phyloP scores from a whole-genome alignment of 2,113 vertebrate species.

The Cnemophilus loriae region DNA sequence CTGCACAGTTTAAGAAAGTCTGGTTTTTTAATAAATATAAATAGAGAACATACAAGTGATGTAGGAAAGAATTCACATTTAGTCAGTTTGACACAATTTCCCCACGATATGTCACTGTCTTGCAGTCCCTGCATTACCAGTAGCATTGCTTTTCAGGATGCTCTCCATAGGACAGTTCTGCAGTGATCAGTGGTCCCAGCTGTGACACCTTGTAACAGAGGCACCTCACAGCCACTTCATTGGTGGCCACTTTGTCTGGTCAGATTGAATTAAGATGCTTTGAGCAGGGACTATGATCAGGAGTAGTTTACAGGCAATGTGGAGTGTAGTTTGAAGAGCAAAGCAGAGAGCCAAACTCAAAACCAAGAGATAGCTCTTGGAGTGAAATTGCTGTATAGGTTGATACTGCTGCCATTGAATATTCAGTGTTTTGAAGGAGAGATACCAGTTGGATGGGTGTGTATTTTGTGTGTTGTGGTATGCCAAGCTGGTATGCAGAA shows the following conservation, averaged over 20 bases:
- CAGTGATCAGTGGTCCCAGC: not conserved
- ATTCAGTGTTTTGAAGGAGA: not conserved
- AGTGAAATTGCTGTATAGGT: not conserved
- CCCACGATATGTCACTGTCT: not conserved
- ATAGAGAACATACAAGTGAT: not conserved
- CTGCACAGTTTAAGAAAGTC: not conserved
- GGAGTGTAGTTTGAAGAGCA: not conserved
- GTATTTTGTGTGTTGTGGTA: not conserved
- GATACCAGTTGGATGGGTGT: not conserved
- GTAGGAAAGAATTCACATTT: not conserved
- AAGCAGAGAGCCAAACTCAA: not conserved
- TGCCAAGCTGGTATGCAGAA: not conserved
- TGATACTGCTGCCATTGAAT: not conserved
- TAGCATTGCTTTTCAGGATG: not conserved
- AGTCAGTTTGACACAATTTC: not conserved
- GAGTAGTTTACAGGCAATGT: not conserved
- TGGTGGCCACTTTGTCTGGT: not conserved
- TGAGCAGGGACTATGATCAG: not conserved
- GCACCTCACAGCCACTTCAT: not conserved
- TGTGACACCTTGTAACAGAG: not conserved
- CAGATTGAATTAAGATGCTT: not conserved
- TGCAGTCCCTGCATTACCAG: not conserved
- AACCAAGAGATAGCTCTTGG: not conserved
- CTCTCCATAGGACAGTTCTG: not conserved
- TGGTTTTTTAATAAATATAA: not conserved